These are phyloP conservation scores for Bos taurus DNA, from an alignment of 2,113 vertebrate genomes.

Conservation along the genomic window ARS-UCD2.0 NC_037329.1:120993501-120994000, in stretches of 20 bases:
- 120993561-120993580: background rate
- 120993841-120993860: background rate
- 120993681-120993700: slow-evolving; percentile 89
- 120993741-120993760: background rate
- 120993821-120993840: background rate
- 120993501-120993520: background rate
- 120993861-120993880: slow-evolving; percentile 12
- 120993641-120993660: slow-evolving; percentile 81
- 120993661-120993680: slow-evolving; percentile 98
- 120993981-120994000: slow-evolving; percentile 95
- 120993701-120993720: slow-evolving; percentile 9
- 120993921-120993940: background rate
- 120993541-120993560: background rate
- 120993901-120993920: background rate
- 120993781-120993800: background rate
- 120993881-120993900: background rate
- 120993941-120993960: slow-evolving; percentile 89
- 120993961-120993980: slow-evolving; percentile 93
- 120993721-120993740: slow-evolving; percentile 10
- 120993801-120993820: background rate
- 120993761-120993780: background rate
- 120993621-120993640: slow-evolving; percentile 41
- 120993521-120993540: background rate
- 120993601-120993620: background rate
- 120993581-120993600: background rate